Evolutionary conservation across 2,113 vertebrate species (phyloP), one percentile per base, ranked within the genome.

Genomic region (Cinclus cinclus): DNA sequence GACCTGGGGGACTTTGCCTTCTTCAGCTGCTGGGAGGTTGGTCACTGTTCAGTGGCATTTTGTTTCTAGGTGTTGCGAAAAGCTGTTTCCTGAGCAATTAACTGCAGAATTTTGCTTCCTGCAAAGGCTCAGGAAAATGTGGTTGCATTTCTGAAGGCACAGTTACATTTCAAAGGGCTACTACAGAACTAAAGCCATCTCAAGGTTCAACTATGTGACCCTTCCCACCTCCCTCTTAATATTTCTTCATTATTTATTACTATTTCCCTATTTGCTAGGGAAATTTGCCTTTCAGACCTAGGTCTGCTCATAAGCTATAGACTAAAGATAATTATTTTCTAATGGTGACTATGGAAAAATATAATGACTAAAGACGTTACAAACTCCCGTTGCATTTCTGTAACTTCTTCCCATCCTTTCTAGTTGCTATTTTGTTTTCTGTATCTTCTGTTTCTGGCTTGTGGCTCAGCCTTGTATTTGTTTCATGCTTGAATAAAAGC

Each of bases 11-110:
- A 8, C 24, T 64, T 64, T 8, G 5, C 27, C 47, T 86, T 42
- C 62, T 39, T 50, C 39, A 50, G 83, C 53, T 44, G 52, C n/a
- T 53, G 50, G 1, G 7, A 77, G 50, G 25, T 19, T 15, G 53
- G 60, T 37, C 23, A 10, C 4, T 55, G 33, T 18, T 83, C 33
- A 41, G 49, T 44, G 46, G 28, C 13, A 4, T 18, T 15, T 42
- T 1, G 1, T 44, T 76, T 62, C 39, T 42, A 67, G 39, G 5
- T 39, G 44, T 75, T 93, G 71, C 0, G 1, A 67, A 90, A 94
- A 93, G 19, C n/a, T 25, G 21, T 44, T 90, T 93, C 89, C 80
- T 87, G 52, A 60, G 69, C 41, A 81, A 10, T 39, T 78, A 87
- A 83, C 63, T 63, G 80, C 28, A 46, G 4, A 42, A 55, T 42